Percentiles rank a stretch among this genome's conserved stretches.
Conservation (phyloP, 2,113 vertebrate genomes). For the Tichodroma muraria region DNA sequence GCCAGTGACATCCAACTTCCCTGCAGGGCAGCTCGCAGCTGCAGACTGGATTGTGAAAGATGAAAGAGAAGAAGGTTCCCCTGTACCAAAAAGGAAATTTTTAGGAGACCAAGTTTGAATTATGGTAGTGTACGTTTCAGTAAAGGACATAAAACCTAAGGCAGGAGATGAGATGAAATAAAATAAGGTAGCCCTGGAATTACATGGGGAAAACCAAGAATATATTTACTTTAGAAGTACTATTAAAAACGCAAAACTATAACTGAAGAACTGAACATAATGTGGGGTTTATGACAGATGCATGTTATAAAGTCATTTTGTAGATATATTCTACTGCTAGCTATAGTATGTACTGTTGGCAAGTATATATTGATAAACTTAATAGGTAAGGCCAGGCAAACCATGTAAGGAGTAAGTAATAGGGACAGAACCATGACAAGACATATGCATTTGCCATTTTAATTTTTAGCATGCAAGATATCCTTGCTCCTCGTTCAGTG, state of each 20-base stretch:
- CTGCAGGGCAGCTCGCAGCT: not conserved
- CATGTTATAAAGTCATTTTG: not conserved
- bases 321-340: not conserved
- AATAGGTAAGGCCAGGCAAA: not conserved
- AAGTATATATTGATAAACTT: not conserved
- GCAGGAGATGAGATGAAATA: not conserved
- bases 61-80: not conserved
- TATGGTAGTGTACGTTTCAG: fast-evolving
- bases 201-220: not conserved
- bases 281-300: not conserved
- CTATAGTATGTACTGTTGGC: not conserved
- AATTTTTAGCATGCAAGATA: not conserved
- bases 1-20: constrained; percentile 14
- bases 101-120: not conserved
- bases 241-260: not conserved
- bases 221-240: not conserved
- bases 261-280: not conserved
- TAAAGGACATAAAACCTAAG: not conserved
- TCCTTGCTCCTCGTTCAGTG: not conserved
- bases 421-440: not conserved
- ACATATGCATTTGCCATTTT: not conserved
- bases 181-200: not conserved
- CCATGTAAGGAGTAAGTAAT: not conserved
- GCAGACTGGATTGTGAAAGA: not conserved
- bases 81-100: not conserved